These are phyloP conservation scores for Leptodirus hochenwartii DNA, from an alignment of 2,888 invertebrate species.

Conservation along the genomic window DNA sequence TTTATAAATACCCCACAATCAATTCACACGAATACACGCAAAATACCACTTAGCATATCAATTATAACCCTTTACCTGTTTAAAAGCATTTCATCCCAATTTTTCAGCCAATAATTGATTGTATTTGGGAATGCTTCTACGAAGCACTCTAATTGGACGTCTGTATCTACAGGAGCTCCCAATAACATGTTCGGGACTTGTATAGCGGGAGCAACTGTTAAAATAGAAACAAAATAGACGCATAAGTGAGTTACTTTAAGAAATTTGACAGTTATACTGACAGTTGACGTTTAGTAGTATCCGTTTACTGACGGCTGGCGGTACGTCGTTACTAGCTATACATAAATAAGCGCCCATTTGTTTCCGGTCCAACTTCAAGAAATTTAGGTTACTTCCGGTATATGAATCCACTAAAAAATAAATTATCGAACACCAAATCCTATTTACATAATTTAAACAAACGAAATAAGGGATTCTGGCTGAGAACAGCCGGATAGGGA, in stretches of 20 bases:
- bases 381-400: constrained; percentile 52
- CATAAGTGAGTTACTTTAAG: too few relatives aligned
- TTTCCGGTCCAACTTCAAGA: constrained; percentile 63
- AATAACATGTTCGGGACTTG: constrained; percentile 76
- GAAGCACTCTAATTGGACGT: constrained; percentile 70
- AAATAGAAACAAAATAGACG: too few relatives aligned
- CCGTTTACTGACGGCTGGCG: constrained; percentile 74
- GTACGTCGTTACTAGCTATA: constrained; percentile 81
- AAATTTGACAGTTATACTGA: too few relatives aligned
- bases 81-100: constrained; percentile 58
- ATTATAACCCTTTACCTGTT: too few relatives aligned
- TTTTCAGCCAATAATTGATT: constrained; percentile 65
- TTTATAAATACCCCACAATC: too few relatives aligned
- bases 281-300: constrained; percentile 78
- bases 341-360: constrained; percentile 88
- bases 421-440: neutral
- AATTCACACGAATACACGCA: too few relatives aligned
- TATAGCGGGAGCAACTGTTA: constrained; percentile 70
- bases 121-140: constrained; percentile 72
- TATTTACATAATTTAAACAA: neutral
- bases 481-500: too few relatives aligned
- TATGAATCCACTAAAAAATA: constrained; percentile 44
- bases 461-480: too few relatives aligned
- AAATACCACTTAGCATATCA: too few relatives aligned
- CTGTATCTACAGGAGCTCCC: constrained; percentile 68